phyloP scores from a whole-genome alignment of 1,140 invertebrate species.

The Chironomus tepperi region DNA sequence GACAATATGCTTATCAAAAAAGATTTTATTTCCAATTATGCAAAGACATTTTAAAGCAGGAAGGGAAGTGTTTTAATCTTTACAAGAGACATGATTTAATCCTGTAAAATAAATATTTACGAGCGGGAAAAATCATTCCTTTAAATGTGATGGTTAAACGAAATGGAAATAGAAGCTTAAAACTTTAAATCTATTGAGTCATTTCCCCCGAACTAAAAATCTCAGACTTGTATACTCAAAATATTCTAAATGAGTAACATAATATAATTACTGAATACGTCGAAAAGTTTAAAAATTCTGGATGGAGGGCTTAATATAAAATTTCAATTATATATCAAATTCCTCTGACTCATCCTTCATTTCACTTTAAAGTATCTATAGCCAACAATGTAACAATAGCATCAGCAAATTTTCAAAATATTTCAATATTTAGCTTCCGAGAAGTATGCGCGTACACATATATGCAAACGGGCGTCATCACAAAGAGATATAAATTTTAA shows the following conservation, averaged over 20 bases:
- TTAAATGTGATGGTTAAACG: background rate
- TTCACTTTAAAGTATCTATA: background rate
- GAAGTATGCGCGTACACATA: too few species aligned
- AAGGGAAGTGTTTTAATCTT: background rate
- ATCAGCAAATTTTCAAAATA: background rate
- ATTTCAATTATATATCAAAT: background rate
- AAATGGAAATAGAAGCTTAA: too few species aligned
- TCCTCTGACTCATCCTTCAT: too few species aligned
- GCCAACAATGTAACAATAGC: background rate
- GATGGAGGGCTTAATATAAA: background rate
- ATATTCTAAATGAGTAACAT: too few species aligned
- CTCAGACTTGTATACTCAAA: too few species aligned
- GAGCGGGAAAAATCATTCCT: background rate
- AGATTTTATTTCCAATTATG: constrained; percentile 2
- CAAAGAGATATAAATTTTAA: background rate
- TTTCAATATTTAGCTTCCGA: background rate
- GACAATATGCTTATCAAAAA: background rate
- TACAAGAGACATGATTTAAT: too few species aligned
- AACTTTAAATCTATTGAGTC: too few species aligned
- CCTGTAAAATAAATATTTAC: background rate
- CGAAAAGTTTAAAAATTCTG: too few species aligned
- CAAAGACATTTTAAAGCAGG: background rate
- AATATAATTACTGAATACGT: too few species aligned
- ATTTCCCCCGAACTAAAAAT: too few species aligned
- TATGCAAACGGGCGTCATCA: background rate